These are phyloP conservation scores for Alentia gelatinosa DNA, from an alignment of 2,888 invertebrate species.

Conservation along the genomic window DNA sequence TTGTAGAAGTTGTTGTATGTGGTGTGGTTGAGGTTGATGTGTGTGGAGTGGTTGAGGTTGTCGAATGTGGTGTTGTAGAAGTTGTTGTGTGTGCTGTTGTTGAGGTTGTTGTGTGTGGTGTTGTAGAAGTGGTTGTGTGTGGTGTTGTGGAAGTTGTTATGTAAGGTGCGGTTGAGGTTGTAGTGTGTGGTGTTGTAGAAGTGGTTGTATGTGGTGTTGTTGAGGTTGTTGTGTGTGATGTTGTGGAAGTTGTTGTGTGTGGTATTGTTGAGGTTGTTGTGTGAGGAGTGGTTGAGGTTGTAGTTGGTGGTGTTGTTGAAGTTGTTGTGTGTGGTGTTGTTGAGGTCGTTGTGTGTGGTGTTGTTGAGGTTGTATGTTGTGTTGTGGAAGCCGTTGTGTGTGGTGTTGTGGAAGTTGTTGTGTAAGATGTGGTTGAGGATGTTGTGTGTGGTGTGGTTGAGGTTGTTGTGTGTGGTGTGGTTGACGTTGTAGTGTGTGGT, in stretches of 20 bases:
- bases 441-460: not conserved
- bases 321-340: not conserved
- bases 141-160: not conserved
- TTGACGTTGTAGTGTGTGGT: not conserved
- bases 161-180: not conserved
- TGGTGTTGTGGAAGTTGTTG: not conserved
- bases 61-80: not conserved
- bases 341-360: not conserved
- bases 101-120: not conserved
- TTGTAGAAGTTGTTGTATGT: not conserved
- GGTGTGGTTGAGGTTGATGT: not conserved
- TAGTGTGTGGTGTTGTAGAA: not conserved
- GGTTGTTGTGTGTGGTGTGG: not conserved
- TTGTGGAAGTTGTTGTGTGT: not conserved
- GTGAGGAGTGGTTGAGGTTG: not conserved
- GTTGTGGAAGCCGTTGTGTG: not conserved
- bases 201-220: not conserved
- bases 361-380: too few relatives aligned
- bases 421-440: not conserved
- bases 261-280: not conserved
- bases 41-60: not conserved
- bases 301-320: not conserved
- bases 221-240: not conserved
- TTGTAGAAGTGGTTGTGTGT: not conserved
- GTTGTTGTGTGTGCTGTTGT: not conserved